Evolutionary conservation across 2,888 invertebrate species (phyloP).

Genomic region (Xanthia icteritia): DNA sequence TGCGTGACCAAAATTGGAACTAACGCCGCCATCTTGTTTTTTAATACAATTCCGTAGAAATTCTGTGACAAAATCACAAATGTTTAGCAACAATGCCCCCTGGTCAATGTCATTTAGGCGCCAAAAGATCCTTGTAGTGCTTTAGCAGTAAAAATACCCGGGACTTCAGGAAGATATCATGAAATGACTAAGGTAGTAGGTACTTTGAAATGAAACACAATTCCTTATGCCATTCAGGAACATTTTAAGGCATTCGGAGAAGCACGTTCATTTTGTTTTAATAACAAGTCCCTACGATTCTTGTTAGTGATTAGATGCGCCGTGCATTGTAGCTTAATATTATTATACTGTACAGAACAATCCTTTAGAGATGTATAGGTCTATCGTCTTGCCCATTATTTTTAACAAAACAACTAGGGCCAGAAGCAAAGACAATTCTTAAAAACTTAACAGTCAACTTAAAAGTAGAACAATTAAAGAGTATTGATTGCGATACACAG

Average conservation of each 20-base stretch:
- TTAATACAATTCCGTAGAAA: not conserved
- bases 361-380: too few relatives aligned
- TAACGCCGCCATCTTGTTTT: not conserved
- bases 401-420: not conserved
- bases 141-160: too few relatives aligned
- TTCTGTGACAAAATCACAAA: not conserved
- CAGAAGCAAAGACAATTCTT: too few relatives aligned
- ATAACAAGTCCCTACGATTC: not conserved
- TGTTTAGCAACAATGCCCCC: not conserved
- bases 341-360: too few relatives aligned
- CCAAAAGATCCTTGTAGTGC: not conserved
- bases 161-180: not conserved
- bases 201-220: not conserved
- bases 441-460: too few relatives aligned
- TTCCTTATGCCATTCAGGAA: not conserved
- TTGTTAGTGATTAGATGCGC: not conserved
- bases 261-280: not conserved
- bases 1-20: not conserved
- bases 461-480: not conserved
- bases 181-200: not conserved
- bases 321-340: not conserved
- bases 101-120: not conserved
- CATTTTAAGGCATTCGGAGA: not conserved
- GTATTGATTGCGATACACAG: conserved; percentile 1
- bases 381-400: not conserved